phyloP scores from a whole-genome alignment of 2,888 invertebrate species.

The Drosophila tanythrix region DNA sequence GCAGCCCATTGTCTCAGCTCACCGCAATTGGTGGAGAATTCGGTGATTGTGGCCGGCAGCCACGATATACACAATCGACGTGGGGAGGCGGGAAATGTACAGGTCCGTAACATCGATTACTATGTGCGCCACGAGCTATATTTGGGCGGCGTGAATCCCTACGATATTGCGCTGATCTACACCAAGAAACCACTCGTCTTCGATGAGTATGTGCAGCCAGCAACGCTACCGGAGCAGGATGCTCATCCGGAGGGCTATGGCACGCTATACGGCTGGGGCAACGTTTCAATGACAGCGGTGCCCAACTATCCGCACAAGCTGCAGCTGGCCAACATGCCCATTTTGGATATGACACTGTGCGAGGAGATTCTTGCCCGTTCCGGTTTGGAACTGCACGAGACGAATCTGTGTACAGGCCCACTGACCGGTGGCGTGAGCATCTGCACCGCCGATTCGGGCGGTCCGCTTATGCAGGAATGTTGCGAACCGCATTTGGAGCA shows the following conservation, averaged over 20 bases:
- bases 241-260: constrained; percentile 77
- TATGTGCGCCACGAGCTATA: constrained; percentile 81
- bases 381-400: constrained; percentile 80
- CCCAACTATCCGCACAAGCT: constrained; percentile 81
- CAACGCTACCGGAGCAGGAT: constrained; percentile 78
- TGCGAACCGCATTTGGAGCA: constrained; percentile 67
- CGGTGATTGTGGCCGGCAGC: constrained; percentile 82
- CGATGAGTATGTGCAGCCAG: constrained; percentile 77
- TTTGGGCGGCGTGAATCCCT: constrained; percentile 82
- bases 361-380: constrained; percentile 79
- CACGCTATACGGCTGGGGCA: constrained; percentile 84
- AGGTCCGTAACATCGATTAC: constrained; percentile 81
- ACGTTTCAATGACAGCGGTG: constrained; percentile 82
- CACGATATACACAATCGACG: constrained; percentile 78
- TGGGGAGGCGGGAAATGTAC: constrained; percentile 66
- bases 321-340: constrained; percentile 82
- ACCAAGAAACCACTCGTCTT: constrained; percentile 79
- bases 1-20: constrained; percentile 83
- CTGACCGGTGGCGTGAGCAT: constrained; percentile 83
- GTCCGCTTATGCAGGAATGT: constrained; percentile 82
- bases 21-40: constrained; percentile 71
- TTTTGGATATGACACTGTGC: constrained; percentile 79
- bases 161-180: constrained; percentile 83
- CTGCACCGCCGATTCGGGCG: constrained; percentile 84
- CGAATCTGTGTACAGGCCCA: constrained; percentile 84